Conservation (phyloP, 1,140 invertebrate genomes). For the Zaprionus kolodkinae region DNA sequence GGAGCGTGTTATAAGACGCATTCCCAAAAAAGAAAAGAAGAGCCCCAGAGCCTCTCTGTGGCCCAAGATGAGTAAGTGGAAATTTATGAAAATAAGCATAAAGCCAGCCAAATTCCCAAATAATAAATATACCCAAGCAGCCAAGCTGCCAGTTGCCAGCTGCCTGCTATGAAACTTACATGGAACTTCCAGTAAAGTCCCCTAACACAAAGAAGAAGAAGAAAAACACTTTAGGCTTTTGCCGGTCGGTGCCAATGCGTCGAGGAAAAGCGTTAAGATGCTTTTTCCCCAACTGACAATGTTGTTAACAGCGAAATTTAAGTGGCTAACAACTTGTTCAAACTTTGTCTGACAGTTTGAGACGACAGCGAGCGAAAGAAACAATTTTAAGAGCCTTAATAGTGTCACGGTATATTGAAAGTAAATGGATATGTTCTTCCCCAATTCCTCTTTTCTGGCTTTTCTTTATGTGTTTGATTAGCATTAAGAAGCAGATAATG, state of each 20-base stretch:
- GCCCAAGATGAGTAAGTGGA: constrained; percentile 74
- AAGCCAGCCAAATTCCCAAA: constrained; percentile 54
- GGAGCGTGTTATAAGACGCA: constrained; percentile 76
- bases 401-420: constrained; percentile 44
- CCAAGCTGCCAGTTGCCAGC: constrained; percentile 61
- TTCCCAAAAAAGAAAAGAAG: constrained; percentile 17
- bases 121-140: constrained; percentile 54
- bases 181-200: constrained; percentile 37
- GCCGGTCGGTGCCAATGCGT: constrained; percentile 22
- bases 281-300: constrained; percentile 31
- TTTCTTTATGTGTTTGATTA: constrained; percentile 28
- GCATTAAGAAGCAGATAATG: constrained; percentile 16
- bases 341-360: constrained; percentile 67
- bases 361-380: constrained; percentile 26
- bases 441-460: constrained; percentile 26
- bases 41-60: not conserved
- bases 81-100: constrained; percentile 76
- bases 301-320: constrained; percentile 77
- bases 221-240: constrained; percentile 40
- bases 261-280: constrained; percentile 40
- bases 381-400: constrained; percentile 58
- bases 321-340: constrained; percentile 72
- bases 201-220: not conserved
- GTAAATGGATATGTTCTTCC: constrained; percentile 50
- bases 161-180: constrained; percentile 49